A percentile compares a stretch with the other conserved stretches of the same genome.
Evolutionary conservation across 2,113 vertebrate species (phyloP).

Genomic region (Arvicanthis niloticus): DNA sequence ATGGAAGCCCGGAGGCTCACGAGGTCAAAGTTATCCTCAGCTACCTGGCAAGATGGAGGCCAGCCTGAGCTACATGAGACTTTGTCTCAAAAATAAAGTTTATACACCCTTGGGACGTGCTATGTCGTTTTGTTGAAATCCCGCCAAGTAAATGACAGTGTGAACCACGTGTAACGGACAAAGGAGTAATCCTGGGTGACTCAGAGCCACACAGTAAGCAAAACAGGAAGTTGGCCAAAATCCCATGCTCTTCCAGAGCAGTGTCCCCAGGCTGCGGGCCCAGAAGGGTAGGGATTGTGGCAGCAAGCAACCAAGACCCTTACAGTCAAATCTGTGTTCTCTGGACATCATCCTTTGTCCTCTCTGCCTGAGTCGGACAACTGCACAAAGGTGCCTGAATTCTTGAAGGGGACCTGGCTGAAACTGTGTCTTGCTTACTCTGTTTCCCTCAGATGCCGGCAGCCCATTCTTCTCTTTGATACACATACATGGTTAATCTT

Average conservation of each 20-base stretch:
- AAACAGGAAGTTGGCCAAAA: not conserved
- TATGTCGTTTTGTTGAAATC: not conserved
- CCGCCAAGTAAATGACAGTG: not conserved
- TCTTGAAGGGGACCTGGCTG: not conserved
- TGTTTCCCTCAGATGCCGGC: not conserved
- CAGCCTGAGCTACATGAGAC: not conserved
- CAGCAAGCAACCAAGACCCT: no score
- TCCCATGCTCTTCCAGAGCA: not conserved
- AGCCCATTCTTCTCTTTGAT: not conserved
- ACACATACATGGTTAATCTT: not conserved
- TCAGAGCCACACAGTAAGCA: not conserved
- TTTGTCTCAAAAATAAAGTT: not conserved
- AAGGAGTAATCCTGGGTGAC: not conserved
- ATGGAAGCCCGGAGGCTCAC: not conserved
- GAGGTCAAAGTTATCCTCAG: not conserved
- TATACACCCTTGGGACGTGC: not conserved
- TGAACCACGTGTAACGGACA: not conserved
- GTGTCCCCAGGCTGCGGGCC: not conserved
- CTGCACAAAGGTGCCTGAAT: not conserved
- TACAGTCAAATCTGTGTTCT: not conserved
- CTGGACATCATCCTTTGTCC: not conserved
- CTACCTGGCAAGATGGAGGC: not conserved
- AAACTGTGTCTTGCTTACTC: not conserved
- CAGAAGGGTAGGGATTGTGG: not conserved
- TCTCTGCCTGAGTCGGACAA: not conserved